These are phyloP conservation scores for Xiphophorus hellerii DNA, from an alignment of 2,113 vertebrate species.

Conservation along the genomic window DNA sequence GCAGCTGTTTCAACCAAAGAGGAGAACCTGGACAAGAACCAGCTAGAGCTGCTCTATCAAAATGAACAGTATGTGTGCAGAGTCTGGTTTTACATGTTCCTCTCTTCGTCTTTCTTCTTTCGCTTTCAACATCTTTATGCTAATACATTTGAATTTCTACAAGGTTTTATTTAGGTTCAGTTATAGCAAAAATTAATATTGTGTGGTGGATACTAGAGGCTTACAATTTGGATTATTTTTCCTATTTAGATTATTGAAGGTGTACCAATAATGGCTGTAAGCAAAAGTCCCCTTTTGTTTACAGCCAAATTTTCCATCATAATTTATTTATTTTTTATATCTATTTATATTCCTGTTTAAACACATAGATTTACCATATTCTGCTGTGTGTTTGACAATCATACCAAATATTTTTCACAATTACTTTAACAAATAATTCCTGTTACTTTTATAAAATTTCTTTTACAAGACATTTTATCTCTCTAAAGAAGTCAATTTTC, in stretches of 20 bases:
- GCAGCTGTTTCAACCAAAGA: conserved; percentile 71
- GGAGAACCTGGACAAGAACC: conserved; percentile 75
- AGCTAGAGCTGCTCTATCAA: conserved; percentile 72
- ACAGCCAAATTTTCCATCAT: background rate
- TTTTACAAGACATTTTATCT: background rate
- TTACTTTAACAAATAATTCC: background rate
- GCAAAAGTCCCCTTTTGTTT: background rate
- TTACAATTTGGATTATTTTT: background rate
- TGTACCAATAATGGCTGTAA: background rate
- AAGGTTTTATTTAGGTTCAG: background rate
- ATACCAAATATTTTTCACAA: background rate
- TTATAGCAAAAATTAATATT: background rate
- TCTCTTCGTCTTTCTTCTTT: background rate
- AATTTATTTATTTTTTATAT: too few species aligned
- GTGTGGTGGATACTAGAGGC: background rate
- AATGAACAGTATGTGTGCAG: conserved; percentile 64
- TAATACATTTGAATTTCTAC: background rate
- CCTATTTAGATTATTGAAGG: background rate
- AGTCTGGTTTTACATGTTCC: background rate
- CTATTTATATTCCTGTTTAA: too few species aligned
- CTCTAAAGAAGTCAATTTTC: background rate
- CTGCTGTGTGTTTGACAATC: too few species aligned
- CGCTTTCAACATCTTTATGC: background rate
- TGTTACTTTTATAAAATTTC: background rate
- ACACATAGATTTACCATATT: too few species aligned